Evolutionary conservation across 2,113 vertebrate genomes (phyloP), one percentile per base, ranked within the genome.

Genomic region (Balaenoptera acutorostrata): DNA sequence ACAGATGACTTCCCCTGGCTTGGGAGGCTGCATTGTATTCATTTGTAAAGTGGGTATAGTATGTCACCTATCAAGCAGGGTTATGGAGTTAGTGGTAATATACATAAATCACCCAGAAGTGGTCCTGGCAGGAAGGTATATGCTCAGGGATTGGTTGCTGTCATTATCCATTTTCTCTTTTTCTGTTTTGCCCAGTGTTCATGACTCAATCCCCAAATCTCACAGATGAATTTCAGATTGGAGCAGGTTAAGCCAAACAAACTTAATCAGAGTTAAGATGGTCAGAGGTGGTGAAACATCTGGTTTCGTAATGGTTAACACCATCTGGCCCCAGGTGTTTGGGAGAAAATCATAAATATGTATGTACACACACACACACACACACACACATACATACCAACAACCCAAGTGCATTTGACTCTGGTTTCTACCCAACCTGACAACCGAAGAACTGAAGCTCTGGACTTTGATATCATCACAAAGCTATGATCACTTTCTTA

Each of bases 31-130:
- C 20, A 3, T 0, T 41, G 7, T 27, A 17, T 36, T 84, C 63
- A 29, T 57, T 33, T 72, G 46, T 44, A 46, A 55, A 57, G 41
- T 33, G 23, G 49, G 61, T 59, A 29, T 66, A 11, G 21, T 14
- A 5, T 0, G 36, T 87, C 39, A 17, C 14, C 36, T 64, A 3
- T 15, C 57, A 0, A 6, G 29, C 15, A 7, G 39, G 55, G 11
- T 39, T 46, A 17, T 23, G 69, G 82, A 88, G n/a, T 55, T 6
- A 9, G 31, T 5, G 6, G 64, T 15, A 8, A 44, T 15, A 44
- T 2, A 4, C 44, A 25, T 12, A 29, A 77, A 10, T 68, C 41
- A 20, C n/a, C 27, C 44, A 36, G 49, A 46, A 15, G 4, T 13
- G 49, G 78, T 77, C 92, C 25, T 46, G 59, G 68, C 10, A 8